phyloP scores from a whole-genome alignment of 1,140 invertebrate species.

The Orussus abietinus region DNA sequence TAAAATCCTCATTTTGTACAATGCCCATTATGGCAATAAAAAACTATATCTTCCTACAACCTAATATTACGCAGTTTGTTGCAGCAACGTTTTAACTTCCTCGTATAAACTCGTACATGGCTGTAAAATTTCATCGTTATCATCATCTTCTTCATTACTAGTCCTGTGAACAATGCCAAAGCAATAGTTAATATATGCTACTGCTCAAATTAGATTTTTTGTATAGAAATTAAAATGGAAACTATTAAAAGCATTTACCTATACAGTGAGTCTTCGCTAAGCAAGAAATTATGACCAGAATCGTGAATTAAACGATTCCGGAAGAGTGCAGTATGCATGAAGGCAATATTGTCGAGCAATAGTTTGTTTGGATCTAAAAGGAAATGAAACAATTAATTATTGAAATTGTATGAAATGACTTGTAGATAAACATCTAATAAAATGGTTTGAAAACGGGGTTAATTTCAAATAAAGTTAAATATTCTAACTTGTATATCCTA shows the following conservation, averaged over 20 bases:
- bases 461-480: neutral
- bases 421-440: no score
- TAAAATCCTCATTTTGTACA: neutral
- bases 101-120: conserved; percentile 44
- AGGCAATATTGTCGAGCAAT: conserved; percentile 38
- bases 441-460: no score
- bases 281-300: conserved; percentile 26
- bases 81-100: conserved; percentile 42
- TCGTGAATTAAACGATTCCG: conserved; percentile 32
- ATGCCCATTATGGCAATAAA: neutral
- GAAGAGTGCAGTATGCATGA: conserved; percentile 41
- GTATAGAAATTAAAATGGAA: no score
- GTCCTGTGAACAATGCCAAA: conserved; percentile 19
- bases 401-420: neutral
- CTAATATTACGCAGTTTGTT: conserved; percentile 30
- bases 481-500: no score
- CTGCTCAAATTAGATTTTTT: no score
- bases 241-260: conserved; percentile 28
- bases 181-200: neutral
- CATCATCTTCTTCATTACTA: conserved; percentile 25
- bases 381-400: conserved; percentile 5
- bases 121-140: conserved; percentile 29
- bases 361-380: conserved; percentile 30
- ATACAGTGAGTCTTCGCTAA: conserved; percentile 38
- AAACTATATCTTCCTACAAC: conserved; percentile 17